Conservation (phyloP, 2,888 invertebrate genomes). For the Aphrophora alni region DNA sequence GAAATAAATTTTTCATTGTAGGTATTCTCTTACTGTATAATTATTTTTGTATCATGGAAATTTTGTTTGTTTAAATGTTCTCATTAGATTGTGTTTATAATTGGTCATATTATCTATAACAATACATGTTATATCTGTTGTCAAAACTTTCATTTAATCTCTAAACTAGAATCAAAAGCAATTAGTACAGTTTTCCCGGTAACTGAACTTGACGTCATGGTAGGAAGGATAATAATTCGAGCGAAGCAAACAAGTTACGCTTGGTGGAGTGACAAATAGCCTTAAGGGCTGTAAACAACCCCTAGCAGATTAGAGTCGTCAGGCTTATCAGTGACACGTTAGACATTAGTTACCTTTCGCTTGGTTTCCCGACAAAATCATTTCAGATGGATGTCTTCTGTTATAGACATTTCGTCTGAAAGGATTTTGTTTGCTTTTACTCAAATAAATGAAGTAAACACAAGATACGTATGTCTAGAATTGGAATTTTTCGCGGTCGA, state of each 20-base stretch:
- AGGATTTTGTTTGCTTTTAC: not conserved
- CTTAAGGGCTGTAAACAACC: not conserved
- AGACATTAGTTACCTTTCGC: not conserved
- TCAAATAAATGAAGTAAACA: no score
- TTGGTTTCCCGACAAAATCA: not conserved
- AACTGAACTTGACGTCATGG: not conserved
- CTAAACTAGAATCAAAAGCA: not conserved
- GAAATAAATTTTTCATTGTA: no score
- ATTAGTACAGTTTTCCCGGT: not conserved
- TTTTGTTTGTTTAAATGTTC: no score
- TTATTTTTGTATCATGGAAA: no score
- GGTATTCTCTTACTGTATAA: no score
- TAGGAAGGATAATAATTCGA: not conserved
- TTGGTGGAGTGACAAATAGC: not conserved
- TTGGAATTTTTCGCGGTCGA: no score
- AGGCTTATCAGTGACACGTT: not conserved
- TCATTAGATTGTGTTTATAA: no score
- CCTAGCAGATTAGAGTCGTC: not conserved
- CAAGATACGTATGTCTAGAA: no score
- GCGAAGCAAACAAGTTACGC: not conserved
- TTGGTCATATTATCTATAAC: no score
- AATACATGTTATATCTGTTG: no score
- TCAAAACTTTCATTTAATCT: no score
- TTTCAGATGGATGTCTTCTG: not conserved
- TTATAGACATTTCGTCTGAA: not conserved